Evolutionary conservation across 2,888 invertebrate species (phyloP).

Genomic region (Amitus sp.): DNA sequence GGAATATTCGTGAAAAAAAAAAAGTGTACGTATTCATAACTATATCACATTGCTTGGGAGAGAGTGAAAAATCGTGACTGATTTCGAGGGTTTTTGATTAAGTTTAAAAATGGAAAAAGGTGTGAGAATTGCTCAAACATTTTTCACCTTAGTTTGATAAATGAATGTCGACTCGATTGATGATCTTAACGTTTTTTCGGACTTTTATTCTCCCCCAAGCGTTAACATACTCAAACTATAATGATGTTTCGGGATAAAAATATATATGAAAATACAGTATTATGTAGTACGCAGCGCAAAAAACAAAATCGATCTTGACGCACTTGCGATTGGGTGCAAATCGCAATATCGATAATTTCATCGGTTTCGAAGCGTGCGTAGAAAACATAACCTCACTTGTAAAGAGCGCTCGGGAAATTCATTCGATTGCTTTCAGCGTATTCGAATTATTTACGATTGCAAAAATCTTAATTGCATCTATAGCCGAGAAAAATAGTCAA

Average conservation of each 20-base stretch:
- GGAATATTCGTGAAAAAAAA: conserved; percentile 49
- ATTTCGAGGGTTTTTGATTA: conserved; percentile 22
- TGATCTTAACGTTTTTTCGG: conserved; percentile 14
- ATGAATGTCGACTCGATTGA: conserved; percentile 4
- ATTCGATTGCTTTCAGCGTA: conserved; percentile 24
- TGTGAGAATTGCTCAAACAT: conserved; percentile 38
- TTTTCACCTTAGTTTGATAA: conserved; percentile 30
- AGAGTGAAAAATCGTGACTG: conserved; percentile 24
- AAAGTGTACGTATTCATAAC: conserved; percentile 46
- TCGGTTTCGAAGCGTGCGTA: neutral
- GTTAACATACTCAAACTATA: conserved; percentile 35
- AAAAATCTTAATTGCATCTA: no score
- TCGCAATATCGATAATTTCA: neutral
- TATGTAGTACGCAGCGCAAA: conserved; percentile 30
- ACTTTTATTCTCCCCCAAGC: conserved; percentile 36
- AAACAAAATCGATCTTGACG: conserved; percentile 38
- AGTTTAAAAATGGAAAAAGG: conserved; percentile 19
- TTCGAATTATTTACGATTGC: conserved; percentile 8
- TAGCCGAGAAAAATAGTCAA: no score
- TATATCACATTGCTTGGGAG: conserved; percentile 36
- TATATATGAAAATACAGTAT: conserved; percentile 30
- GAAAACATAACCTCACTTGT: no score
- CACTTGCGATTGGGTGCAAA: neutral
- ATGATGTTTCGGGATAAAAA: conserved; percentile 37
- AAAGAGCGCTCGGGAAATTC: neutral